Evolutionary conservation across 1,140 invertebrate genomes (phyloP).

Genomic region (Pollicipes pollicipes): DNA sequence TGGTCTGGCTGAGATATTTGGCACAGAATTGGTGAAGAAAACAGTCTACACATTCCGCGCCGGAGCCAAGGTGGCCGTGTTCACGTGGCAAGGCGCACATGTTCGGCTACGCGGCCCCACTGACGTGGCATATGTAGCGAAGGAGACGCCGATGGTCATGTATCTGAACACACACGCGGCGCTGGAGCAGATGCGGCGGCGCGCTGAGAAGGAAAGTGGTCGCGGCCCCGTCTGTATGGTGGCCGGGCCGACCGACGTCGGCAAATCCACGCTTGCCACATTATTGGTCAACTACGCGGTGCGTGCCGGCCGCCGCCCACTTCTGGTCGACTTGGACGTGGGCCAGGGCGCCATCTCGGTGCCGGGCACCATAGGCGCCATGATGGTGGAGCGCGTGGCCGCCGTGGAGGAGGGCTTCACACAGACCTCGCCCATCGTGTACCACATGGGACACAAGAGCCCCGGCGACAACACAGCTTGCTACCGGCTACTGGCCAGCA

Average conservation of each 20-base stretch:
- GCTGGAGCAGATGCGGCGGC: slow-evolving; percentile 66
- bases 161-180: slow-evolving; percentile 91
- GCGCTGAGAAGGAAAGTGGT: slow-evolving; percentile 31
- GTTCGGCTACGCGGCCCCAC: slow-evolving; percentile 51
- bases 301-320: slow-evolving; percentile 45
- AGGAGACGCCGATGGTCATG: slow-evolving; percentile 88
- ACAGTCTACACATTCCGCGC: slow-evolving; percentile 77
- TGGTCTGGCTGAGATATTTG: slow-evolving; percentile 89
- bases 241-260: slow-evolving; percentile 86
- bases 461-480: slow-evolving; percentile 60
- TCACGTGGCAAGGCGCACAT: slow-evolving; percentile 85
- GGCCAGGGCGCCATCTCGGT: slow-evolving; percentile 85
- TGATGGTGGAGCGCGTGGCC: slow-evolving; percentile 75
- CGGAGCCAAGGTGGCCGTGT: slow-evolving; percentile 87
- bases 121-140: slow-evolving; percentile 82
- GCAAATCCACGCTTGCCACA: slow-evolving; percentile 80
- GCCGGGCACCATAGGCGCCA: slow-evolving; percentile 74
- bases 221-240: slow-evolving; percentile 72
- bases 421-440: slow-evolving; percentile 75
- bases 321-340: slow-evolving; percentile 91
- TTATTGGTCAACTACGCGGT: slow-evolving; percentile 89
- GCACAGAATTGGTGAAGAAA: slow-evolving; percentile 83
- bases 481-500: slow-evolving; percentile 67
- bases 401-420: slow-evolving; percentile 84
- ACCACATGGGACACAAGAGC: slow-evolving; percentile 78